These are phyloP conservation scores for Anarhynchus alexandrinus DNA, from an alignment of 2,113 vertebrate species.

Conservation along the genomic window DNA sequence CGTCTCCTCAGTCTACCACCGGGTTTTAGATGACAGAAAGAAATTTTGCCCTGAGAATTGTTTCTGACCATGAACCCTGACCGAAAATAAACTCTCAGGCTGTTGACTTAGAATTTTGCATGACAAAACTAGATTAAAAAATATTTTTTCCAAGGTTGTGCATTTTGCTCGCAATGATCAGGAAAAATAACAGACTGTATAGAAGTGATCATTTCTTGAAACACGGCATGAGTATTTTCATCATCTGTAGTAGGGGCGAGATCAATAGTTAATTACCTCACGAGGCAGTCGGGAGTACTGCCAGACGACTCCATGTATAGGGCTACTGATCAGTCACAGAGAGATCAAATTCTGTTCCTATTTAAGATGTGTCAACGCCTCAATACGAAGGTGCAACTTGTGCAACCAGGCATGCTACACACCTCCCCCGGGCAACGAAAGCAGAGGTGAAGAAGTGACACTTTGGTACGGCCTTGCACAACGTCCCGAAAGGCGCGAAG, in stretches of 20 bases:
- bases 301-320: accelerated
- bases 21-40: not conserved
- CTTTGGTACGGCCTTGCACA: not conserved
- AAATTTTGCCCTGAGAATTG: not conserved
- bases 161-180: not conserved
- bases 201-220: not conserved
- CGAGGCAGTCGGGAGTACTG: not conserved
- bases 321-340: not conserved
- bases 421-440: not conserved
- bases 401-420: not conserved
- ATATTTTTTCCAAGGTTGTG: not conserved
- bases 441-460: not conserved
- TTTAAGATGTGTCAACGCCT: not conserved
- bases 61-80: not conserved
- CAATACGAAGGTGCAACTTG: not conserved
- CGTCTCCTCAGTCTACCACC: not conserved
- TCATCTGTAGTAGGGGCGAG: not conserved
- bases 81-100: not conserved
- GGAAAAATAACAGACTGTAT: not conserved
- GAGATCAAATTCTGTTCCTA: not conserved
- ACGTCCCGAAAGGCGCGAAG: not conserved
- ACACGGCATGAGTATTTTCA: not conserved
- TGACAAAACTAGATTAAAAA: not conserved
- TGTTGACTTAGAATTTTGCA: not conserved
- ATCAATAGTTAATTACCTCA: slow-evolving; percentile 36